Percentiles rank a stretch among this genome's conserved stretches.
Conservation (phyloP, 1,140 invertebrate genomes). For the Sycophila sp. region DNA sequence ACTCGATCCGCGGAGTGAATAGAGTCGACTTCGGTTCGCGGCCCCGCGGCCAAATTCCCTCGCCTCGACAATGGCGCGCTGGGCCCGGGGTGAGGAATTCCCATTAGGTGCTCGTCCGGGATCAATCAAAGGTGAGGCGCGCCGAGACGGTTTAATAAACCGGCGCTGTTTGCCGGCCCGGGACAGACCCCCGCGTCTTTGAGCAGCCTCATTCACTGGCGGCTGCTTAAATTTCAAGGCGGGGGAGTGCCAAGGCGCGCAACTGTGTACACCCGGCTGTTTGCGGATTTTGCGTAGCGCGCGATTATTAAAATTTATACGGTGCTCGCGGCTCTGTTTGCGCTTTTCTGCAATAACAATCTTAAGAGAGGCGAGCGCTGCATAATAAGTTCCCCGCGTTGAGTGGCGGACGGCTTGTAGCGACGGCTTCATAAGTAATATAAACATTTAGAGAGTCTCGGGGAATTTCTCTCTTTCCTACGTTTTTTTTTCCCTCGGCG, state of each 20-base stretch:
- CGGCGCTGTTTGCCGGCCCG: not conserved
- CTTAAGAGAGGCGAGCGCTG: not conserved
- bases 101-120: constrained; percentile 13
- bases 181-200: not conserved
- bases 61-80: not conserved
- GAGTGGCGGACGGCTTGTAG: too few relatives aligned
- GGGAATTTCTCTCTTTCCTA: too few relatives aligned
- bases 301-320: constrained; percentile 24
- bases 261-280: not conserved
- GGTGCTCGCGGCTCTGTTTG: constrained; percentile 1
- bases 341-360: constrained; percentile 17
- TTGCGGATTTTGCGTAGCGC: not conserved
- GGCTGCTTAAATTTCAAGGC: constrained; percentile 24
- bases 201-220: not conserved
- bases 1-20: not conserved
- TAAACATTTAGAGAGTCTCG: too few relatives aligned
- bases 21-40: not conserved
- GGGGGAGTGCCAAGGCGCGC: not conserved
- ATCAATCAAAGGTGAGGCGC: constrained; percentile 40
- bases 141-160: constrained; percentile 26
- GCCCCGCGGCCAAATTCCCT: not conserved
- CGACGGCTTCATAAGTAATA: too few relatives aligned
- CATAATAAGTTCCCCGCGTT: not conserved
- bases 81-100: constrained; percentile 8
- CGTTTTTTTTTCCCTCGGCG: too few relatives aligned